Evolutionary conservation across 2,888 invertebrate species (phyloP).

Genomic region (Dasypogon diadema): DNA sequence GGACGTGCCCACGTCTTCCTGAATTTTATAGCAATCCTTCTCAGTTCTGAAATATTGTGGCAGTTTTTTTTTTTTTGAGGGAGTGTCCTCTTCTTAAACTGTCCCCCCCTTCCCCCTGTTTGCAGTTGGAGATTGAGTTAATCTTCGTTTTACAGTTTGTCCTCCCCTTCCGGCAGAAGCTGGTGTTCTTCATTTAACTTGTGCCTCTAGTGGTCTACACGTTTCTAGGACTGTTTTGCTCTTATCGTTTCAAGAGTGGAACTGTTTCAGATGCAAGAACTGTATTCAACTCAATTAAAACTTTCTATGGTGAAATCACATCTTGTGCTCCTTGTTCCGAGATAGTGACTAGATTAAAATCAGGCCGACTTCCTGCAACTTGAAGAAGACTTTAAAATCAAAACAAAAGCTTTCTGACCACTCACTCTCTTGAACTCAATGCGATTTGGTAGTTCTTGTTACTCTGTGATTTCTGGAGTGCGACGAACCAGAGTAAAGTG

Average conservation of each 20-base stretch:
- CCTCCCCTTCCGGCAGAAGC: background rate
- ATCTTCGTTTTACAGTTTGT: slow-evolving; percentile 17
- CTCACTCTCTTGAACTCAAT: too few species aligned
- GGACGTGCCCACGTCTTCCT: slow-evolving; percentile 23
- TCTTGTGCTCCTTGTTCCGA: background rate
- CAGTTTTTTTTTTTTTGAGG: background rate
- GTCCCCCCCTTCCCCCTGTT: background rate
- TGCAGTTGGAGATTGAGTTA: slow-evolving; percentile 29
- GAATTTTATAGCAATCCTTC: background rate
- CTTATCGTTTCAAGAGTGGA: slow-evolving; percentile 13
- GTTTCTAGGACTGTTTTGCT: background rate
- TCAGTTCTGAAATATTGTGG: slow-evolving; percentile 16
- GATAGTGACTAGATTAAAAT: background rate
- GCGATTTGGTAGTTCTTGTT: too few species aligned
- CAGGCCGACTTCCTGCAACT: background rate
- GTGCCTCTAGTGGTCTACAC: background rate
- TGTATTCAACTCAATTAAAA: slow-evolving; percentile 46
- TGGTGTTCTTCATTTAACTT: background rate
- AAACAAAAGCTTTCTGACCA: too few species aligned
- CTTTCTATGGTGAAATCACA: slow-evolving; percentile 25
- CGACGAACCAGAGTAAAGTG: too few species aligned
- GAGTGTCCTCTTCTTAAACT: background rate
- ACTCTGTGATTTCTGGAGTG: too few species aligned
- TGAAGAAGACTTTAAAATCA: background rate
- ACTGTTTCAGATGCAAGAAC: slow-evolving; percentile 39